Conservation (phyloP, 2,113 vertebrate genomes). For the Neoarius graeffei region DNA sequence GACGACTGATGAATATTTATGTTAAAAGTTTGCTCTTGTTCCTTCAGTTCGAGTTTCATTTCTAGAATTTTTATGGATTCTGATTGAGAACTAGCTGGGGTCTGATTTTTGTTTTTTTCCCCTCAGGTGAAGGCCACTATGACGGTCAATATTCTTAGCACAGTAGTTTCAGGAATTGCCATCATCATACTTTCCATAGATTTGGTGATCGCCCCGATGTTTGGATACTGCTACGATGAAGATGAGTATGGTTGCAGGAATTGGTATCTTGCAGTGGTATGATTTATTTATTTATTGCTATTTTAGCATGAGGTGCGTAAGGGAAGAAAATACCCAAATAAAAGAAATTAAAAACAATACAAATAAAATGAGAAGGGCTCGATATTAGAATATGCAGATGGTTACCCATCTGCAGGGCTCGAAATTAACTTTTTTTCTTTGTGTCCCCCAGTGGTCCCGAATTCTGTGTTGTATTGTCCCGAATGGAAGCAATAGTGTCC, state of each 20-base stretch:
- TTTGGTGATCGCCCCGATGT: rapidly evolving
- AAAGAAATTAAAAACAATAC: neutral
- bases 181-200: conserved; percentile 1
- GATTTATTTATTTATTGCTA: neutral
- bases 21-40: neutral
- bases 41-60: too few species aligned
- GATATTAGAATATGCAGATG: too few species aligned
- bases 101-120: neutral
- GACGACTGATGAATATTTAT: neutral
- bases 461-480: too few species aligned
- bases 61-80: neutral
- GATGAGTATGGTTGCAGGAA: too few species aligned
- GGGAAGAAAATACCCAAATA: neutral
- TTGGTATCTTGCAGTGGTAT: too few species aligned
- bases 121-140: neutral
- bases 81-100: neutral
- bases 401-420: too few species aligned
- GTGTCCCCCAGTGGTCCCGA: too few species aligned
- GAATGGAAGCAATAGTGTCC: too few species aligned
- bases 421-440: too few species aligned
- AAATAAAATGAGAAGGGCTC: too few species aligned
- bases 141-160: neutral
- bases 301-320: neutral
- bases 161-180: neutral
- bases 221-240: rapidly evolving